Evolutionary conservation across 2,888 invertebrate genomes (phyloP).

Genomic region (Tetropium fuscum): DNA sequence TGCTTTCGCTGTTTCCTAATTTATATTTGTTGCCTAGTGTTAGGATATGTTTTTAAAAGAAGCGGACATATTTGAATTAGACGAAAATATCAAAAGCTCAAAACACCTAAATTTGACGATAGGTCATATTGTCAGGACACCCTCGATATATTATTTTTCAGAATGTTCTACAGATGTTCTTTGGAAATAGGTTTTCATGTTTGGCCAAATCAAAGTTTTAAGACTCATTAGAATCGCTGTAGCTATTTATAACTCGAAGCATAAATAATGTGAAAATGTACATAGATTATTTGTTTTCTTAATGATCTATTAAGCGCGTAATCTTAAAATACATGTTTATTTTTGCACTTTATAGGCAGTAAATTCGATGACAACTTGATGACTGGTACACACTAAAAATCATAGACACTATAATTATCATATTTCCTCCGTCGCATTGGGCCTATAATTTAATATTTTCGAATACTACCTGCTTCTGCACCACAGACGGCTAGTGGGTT

Average conservation of each 20-base stretch:
- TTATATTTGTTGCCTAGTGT: too few relatives aligned
- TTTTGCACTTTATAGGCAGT: slow-evolving; percentile 13
- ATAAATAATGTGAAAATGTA: slow-evolving; percentile 14
- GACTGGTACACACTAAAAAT: slow-evolving; percentile 15
- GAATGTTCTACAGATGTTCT: too few relatives aligned
- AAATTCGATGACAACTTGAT: slow-evolving; percentile 24
- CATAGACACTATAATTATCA: slow-evolving; percentile 8
- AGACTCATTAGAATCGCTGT: not conserved
- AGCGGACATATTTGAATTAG: too few relatives aligned
- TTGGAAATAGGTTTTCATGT: too few relatives aligned
- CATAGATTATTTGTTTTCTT: slow-evolving; percentile 13
- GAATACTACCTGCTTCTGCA: slow-evolving; percentile 29
- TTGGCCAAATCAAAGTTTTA: not conserved
- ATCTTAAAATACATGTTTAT: slow-evolving; percentile 15
- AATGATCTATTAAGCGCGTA: not conserved
- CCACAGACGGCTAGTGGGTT: slow-evolving; percentile 21
- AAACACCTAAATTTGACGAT: too few relatives aligned
- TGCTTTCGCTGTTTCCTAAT: too few relatives aligned
- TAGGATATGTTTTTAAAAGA: too few relatives aligned
- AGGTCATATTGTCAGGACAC: too few relatives aligned
- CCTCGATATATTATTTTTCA: too few relatives aligned
- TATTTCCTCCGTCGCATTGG: not conserved
- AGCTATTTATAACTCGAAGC: not conserved
- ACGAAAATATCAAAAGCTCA: too few relatives aligned
- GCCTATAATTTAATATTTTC: slow-evolving; percentile 31